Evolutionary conservation across 2,797 vertebrate genomes (phyloP).

Genomic region (Acropternis orthonyx): DNA sequence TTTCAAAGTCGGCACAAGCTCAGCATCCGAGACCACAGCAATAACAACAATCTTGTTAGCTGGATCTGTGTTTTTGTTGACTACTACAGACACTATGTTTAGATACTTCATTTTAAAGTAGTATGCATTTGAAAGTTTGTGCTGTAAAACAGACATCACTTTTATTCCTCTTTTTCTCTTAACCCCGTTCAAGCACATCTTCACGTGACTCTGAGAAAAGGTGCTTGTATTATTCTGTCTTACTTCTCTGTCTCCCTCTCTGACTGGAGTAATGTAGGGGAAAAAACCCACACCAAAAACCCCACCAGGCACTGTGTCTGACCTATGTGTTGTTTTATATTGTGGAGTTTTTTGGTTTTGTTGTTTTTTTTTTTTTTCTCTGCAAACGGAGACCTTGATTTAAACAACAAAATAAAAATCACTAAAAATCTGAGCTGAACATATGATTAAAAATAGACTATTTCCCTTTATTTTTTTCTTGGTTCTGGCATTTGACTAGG

Average conservation of each 20-base stretch:
- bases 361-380: not conserved
- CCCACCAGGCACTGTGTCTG: not conserved
- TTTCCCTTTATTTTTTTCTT: not conserved
- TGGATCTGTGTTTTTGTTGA: not conserved
- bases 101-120: not conserved
- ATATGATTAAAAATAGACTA: not conserved
- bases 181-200: not conserved
- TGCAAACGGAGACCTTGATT: not conserved
- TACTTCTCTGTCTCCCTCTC: not conserved
- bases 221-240: not conserved
- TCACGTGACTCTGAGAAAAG: not conserved
- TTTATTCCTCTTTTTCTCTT: slow-evolving; percentile 14
- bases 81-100: not conserved
- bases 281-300: fast-evolving
- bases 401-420: not conserved
- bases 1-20: not conserved
- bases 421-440: not conserved
- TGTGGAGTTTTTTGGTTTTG: not conserved
- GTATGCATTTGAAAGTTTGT: not conserved
- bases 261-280: not conserved
- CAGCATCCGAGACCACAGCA: not conserved
- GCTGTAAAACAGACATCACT: slow-evolving; percentile 13
- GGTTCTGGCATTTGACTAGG: not conserved
- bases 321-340: not conserved
- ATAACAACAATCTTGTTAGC: slow-evolving; percentile 2